These are phyloP conservation scores for Ceratina australensis DNA, from an alignment of 1,140 invertebrate species.

Conservation along the genomic window DNA sequence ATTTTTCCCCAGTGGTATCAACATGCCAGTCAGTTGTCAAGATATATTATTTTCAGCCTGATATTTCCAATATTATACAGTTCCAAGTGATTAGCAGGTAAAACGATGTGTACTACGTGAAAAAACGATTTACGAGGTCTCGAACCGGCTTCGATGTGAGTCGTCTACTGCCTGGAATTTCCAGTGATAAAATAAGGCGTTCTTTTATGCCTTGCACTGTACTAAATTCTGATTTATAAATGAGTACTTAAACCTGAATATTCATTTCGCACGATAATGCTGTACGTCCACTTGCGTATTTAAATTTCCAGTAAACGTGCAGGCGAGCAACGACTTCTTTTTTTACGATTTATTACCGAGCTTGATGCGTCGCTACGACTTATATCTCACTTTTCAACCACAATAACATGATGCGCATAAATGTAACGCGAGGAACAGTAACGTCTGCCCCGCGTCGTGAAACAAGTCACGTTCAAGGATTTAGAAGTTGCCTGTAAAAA, in stretches of 20 bases:
- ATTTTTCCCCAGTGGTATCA: no score
- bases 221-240: no score
- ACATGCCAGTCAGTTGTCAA: not conserved
- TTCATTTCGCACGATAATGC: no score
- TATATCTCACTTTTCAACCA: not conserved
- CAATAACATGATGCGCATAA: not conserved
- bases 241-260: no score
- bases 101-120: not conserved
- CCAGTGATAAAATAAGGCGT: not conserved
- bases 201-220: not conserved
- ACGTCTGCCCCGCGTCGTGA: not conserved
- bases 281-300: no score
- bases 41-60: not conserved
- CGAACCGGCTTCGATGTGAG: not conserved
- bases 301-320: no score
- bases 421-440: not conserved
- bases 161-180: not conserved
- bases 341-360: no score
- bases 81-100: not conserved
- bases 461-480: constrained; percentile 8
- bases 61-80: not conserved
- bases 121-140: not conserved
- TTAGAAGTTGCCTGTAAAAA: not conserved
- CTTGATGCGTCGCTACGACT: not conserved
- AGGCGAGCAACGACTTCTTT: no score